phyloP scores from a whole-genome alignment of 2,797 vertebrate species.

The Coccyzus lansbergi region DNA sequence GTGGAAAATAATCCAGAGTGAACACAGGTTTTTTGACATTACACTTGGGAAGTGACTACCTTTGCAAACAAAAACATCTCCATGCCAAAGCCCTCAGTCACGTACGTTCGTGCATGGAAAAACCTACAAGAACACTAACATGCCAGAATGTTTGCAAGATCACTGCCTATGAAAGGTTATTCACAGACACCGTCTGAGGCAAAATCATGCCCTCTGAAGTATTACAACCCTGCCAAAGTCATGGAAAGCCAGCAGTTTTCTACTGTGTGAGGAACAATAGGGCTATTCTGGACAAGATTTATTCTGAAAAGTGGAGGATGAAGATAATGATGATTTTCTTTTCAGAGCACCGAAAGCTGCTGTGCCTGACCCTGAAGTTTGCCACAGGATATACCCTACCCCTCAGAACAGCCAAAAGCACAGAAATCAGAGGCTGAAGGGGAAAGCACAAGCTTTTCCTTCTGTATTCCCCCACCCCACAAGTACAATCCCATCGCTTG shows the following conservation, averaged over 20 bases:
- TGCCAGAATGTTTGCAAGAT: conserved; percentile 30
- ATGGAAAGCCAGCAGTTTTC: conserved; percentile 47
- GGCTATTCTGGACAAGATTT: conserved; percentile 50
- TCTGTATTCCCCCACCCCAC: neutral
- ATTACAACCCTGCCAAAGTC: conserved; percentile 43
- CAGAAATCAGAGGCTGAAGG: neutral
- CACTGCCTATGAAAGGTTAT: conserved; percentile 44
- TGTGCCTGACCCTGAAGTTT: neutral
- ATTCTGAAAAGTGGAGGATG: conserved; percentile 22
- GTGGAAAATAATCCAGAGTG: neutral
- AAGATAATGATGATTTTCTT: conserved; percentile 51
- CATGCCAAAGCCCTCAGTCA: neutral
- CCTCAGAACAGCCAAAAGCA: neutral
- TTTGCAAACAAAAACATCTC: conserved; percentile 1
- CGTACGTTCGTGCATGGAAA: conserved; percentile 16
- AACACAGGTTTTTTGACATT: neutral
- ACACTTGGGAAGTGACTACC: neutral
- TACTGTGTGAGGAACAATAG: conserved; percentile 53
- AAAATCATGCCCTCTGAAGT: neutral
- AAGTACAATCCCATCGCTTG: neutral
- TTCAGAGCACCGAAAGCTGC: conserved; percentile 26
- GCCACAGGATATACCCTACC: neutral
- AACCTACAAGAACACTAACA: neutral
- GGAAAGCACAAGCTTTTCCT: neutral
- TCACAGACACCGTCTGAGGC: conserved; percentile 22